Base-by-base conservation (phyloP, 1,140 invertebrate species). In the Adelges cooleyi region DNA sequence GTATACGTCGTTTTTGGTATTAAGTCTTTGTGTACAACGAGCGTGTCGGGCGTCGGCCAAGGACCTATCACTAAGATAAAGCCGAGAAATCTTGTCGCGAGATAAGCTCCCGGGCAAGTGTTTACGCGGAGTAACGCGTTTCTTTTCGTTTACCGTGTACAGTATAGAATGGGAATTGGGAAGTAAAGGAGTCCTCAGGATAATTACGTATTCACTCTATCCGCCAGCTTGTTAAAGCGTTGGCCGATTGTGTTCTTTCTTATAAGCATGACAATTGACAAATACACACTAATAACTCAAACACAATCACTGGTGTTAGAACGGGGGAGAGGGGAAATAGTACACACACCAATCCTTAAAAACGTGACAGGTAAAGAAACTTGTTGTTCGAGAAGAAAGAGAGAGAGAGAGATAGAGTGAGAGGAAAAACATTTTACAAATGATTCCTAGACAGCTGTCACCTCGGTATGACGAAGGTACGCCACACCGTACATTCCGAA, bases 401-500 rank as follows among this genome's bases (percentile, higher is more conserved):
- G 18, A 42, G 27, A 62, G 15, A 62, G 22, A 18, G 9, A 33
- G 11, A 6, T 33, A 33, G 17, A 10, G 10, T 5, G 17, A 33
- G n/a, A 52, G 3, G 18, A 18, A 53, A 48, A 62, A 23, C 56
- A 42, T 62, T 62, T 62, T 62, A 62, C 56, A 62, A 62, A 62
- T 62, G 56, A 62, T 62, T 62, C 56, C 56, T 62, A 62, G 56
- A 62, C 56, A 62, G 56, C 56, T 62, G 56, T 62, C 56, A 62
- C 56, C 56, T 62, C 56, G 42, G 56, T 46, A 62, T 62, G 56
- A 62, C 56, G 56, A 48, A 62, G 56, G 56, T 62, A 48, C 15
- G 36, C 52, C 33, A 15, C 54, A 27, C 23, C 25, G 17, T 29
- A 15, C 56, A 48, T 62, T 62, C 56, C 42, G 25, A 15, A 27